These are phyloP conservation scores for Aphidius gifuensis DNA, from an alignment of 1,140 invertebrate species.

Conservation along the genomic window DNA sequence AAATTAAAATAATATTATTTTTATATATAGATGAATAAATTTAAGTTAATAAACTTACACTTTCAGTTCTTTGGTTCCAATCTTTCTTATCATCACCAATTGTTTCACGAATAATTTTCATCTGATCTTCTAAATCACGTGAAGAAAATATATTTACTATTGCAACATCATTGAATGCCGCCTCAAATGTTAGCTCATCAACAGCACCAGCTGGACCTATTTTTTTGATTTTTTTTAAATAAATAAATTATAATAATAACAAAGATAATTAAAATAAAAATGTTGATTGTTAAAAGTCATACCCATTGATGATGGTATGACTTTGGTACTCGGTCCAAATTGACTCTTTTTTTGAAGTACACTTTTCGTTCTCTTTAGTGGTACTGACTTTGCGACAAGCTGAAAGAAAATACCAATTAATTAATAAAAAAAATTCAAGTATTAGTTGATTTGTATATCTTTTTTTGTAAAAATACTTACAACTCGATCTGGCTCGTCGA, in stretches of 20 bases:
- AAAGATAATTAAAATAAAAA: constrained; percentile 8
- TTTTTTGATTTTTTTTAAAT: constrained; percentile 6
- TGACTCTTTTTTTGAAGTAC: constrained; percentile 43
- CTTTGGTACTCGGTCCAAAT: constrained; percentile 45
- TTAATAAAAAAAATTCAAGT: constrained; percentile 10
- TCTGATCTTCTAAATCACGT: constrained; percentile 80
- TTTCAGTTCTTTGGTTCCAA: constrained; percentile 90
- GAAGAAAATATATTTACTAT: constrained; percentile 78
- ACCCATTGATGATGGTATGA: constrained; percentile 37
- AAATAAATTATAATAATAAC: constrained; percentile 7
- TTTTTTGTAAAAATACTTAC: constrained; percentile 34
- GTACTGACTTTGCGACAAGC: constrained; percentile 40
- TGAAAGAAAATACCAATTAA: background rate
- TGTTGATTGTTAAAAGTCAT: constrained; percentile 7
- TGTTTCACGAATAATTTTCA: constrained; percentile 71
- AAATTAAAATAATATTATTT: constrained; percentile 2
- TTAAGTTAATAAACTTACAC: constrained; percentile 59
- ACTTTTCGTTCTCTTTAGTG: constrained; percentile 42
- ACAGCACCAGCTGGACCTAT: constrained; percentile 73
- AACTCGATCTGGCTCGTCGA: constrained; percentile 47
- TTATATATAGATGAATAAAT: constrained; percentile 6
- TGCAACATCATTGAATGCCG: constrained; percentile 81
- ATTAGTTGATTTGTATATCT: constrained; percentile 10
- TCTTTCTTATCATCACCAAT: constrained; percentile 80
- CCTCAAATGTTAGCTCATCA: constrained; percentile 83